Evolutionary conservation across 2,888 invertebrate species (phyloP).

Genomic region (Glaucopsyche alexis): DNA sequence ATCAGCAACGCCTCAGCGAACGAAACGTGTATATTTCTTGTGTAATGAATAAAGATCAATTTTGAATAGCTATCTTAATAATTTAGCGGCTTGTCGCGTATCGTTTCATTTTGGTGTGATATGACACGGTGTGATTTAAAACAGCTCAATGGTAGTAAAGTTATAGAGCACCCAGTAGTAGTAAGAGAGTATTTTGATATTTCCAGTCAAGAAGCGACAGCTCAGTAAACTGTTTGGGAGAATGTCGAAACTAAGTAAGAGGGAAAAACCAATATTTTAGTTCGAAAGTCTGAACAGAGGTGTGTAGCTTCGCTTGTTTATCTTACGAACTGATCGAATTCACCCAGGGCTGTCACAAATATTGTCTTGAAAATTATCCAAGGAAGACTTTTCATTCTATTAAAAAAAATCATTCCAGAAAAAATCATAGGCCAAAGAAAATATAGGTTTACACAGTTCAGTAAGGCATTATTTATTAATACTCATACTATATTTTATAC

Average conservation of each 20-base stretch:
- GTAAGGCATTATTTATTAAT: too few species aligned
- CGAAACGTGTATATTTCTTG: too few species aligned
- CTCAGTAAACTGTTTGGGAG: conserved; percentile 12
- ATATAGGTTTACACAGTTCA: not conserved
- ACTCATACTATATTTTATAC: too few species aligned
- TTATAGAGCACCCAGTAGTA: too few species aligned
- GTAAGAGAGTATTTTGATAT: not conserved
- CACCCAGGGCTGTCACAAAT: conserved; percentile 30
- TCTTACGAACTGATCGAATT: conserved; percentile 40
- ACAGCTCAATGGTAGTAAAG: too few species aligned
- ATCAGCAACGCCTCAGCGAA: too few species aligned
- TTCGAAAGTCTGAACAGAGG: conserved; percentile 39
- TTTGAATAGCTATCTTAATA: too few species aligned
- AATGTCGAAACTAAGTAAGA: conserved; percentile 33
- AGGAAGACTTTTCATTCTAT: too few species aligned
- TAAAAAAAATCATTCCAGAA: not conserved
- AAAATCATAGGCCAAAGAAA: not conserved
- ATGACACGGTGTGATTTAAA: too few species aligned
- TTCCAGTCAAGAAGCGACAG: not conserved
- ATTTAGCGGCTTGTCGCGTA: too few species aligned
- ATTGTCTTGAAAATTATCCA: not conserved
- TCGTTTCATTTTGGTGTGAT: too few species aligned
- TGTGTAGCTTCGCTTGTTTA: conserved; percentile 39
- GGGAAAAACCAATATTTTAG: conserved; percentile 42
- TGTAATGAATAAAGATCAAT: too few species aligned